Base-by-base conservation (phyloP, 2,113 vertebrate species). In the Asarcornis scutulata region DNA sequence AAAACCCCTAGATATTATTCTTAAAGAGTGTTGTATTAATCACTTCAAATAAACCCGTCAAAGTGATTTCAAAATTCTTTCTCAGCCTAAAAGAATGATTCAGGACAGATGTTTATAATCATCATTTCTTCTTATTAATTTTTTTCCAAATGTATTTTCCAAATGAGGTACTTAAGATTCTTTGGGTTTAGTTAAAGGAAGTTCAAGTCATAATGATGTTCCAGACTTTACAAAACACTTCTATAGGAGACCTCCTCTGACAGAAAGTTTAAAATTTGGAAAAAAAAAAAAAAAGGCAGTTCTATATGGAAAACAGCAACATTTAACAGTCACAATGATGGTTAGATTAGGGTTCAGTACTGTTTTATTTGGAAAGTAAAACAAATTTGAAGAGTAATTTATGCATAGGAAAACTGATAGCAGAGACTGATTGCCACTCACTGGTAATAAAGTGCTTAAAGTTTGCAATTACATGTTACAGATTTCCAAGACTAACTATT, bases 91-190 rank as follows among this genome's bases (percentile, higher is more conserved):
- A 74, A 42, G 7, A 13, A 17, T 79, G 21, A 15, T 80, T 34
- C 67, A 83, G 23, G 73, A 95, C 91, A 96, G 56, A 92, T 89
- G 76, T 95, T 94, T 95, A 75, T 71, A 83, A 93, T 91, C 46
- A 85, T 3, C 8, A 72, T 17, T 59, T 3, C 32, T 87, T 17
- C 34, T 94, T 62, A 4, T 2, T 59, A 55, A 20, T 83, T 87
- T 89, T 83, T 85, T 77, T 68, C 78, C 66, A 82, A 87, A 66
- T 76, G 6, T 58, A 44, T 87, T 96, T 50, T 89, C 64, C 78
- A 53, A 84, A 76, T 50, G 17, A 85, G 44, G n/a, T 83, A 73
- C 27, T 12, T 82, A 64, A 72, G 50, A 73, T 17, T 52, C 29
- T 83, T 26, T 93, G 40, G 46, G 79, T 91, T 95, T 73, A 73